Evolutionary conservation across 1,140 invertebrate species (phyloP).

Genomic region (Drosophila littoralis): DNA sequence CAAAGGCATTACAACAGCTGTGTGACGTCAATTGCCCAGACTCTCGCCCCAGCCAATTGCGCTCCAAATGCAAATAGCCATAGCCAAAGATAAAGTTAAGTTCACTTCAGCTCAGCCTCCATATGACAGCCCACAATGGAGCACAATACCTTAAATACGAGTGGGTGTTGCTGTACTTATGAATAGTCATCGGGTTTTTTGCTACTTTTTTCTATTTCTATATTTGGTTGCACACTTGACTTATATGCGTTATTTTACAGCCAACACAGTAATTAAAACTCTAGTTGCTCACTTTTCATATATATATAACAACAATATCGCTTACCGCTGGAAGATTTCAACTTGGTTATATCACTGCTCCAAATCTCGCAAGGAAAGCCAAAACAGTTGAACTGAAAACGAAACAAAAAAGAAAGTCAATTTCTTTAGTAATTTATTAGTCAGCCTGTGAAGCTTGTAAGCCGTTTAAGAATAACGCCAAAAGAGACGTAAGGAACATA

Average conservation of each 20-base stretch:
- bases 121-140: background rate
- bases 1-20: conserved; percentile 53
- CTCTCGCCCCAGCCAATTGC: conserved; percentile 4
- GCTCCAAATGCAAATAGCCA: conserved; percentile 5
- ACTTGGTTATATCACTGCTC: background rate
- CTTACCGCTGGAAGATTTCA: no score
- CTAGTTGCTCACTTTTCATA: no score
- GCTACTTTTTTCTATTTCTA: background rate
- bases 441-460: no score
- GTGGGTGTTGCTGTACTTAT: conserved; percentile 11
- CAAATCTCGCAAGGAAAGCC: background rate
- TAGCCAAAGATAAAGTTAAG: conserved; percentile 12
- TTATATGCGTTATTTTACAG: background rate
- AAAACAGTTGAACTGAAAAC: no score
- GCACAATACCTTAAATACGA: background rate
- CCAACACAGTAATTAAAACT: conserved; percentile 3
- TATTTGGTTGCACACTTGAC: background rate
- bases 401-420: no score
- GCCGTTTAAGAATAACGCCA: no score
- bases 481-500: no score
- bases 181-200: background rate
- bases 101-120: conserved; percentile 4
- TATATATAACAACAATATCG: conserved; percentile 2
- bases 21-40: conserved; percentile 69
- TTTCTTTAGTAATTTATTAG: no score